Base-by-base conservation (phyloP, 2,797 vertebrate species). In the Spea hammondii region DNA sequence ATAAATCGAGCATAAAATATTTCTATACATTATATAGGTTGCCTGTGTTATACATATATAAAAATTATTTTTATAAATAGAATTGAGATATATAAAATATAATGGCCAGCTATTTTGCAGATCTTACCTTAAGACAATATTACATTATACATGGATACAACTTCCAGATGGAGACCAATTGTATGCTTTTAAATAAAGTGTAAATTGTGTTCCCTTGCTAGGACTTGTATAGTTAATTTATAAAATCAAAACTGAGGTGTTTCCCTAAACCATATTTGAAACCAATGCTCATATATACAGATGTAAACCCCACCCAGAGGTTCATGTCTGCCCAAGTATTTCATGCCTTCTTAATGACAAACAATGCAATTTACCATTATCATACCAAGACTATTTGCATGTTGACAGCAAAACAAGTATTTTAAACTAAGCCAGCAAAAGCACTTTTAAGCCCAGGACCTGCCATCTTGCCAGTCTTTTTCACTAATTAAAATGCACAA, bases 131-230 rank as follows among this genome's bases (percentile, higher is more conserved):
- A 13, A 57, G 12, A 12, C 55, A 51, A 49, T 64, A 55, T 74
- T 8, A 74, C 44, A 44, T 51, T 65, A 32, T 65, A 75, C 49
- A 51, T 66, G 62, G 49, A 48, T 74, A 65, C 48, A 11, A 44
- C 72, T 74, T 74, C 48, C 60, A 53, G 72, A 46, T 65, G 72
- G 49, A 74, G 59, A 53, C 6, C 66, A 46, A 66, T 75, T 66
- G 51, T 75, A 75, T 66, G 62, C 73, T 75, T 75, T 62, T 54
- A 75, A 75, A 66, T 66, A 60, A 49, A 49, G 62, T 75, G 73
- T 65, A 66, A 65, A 75, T 66, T 74, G 47, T 66, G 48, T 13
- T 65, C 57, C 72, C 60, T 51, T 74, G 72, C 72, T 74, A 74
- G 60, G 59, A 74, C 72, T 64, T 74, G 57, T 64, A 53, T 46